A percentile compares a stretch with the other conserved stretches of the same genome.
These are phyloP conservation scores for Pseudomyrmex sp. DNA, from an alignment of 1,140 invertebrate genomes.

Conservation along the genomic window DNA sequence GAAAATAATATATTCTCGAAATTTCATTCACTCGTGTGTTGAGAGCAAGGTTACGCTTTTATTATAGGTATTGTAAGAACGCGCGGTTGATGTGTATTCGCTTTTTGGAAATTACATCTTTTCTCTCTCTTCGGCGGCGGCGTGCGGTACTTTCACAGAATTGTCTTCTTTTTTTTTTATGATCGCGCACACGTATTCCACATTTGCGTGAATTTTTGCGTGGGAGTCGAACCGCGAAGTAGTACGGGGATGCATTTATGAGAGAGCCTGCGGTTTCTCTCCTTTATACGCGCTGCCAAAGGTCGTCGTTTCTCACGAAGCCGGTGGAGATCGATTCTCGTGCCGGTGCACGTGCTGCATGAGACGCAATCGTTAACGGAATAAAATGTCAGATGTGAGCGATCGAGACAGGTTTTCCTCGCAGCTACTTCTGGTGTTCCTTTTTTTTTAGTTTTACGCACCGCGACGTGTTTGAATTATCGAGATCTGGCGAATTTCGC, in stretches of 20 bases:
- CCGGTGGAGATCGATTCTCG: constrained; percentile 24
- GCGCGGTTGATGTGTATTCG: background rate
- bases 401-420: constrained; percentile 31
- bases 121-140: no score
- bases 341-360: constrained; percentile 33
- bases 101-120: background rate
- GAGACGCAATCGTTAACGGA: constrained; percentile 42
- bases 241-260: constrained; percentile 2
- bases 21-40: no score
- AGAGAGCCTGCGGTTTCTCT: constrained; percentile 55
- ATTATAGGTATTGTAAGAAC: no score
- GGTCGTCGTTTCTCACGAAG: constrained; percentile 57
- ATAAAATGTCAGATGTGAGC: constrained; percentile 58
- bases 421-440: background rate
- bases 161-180: background rate
- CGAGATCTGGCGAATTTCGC: background rate
- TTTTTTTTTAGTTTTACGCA: background rate
- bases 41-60: no score
- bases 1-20: background rate
- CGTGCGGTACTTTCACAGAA: background rate
- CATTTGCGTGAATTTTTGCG: constrained; percentile 29
- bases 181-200: constrained; percentile 3
- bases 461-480: constrained; percentile 34
- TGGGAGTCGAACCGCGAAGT: constrained; percentile 17
- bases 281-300: constrained; percentile 47